These are phyloP conservation scores for Orchestes rusci DNA, from an alignment of 2,888 invertebrate genomes.

Conservation along the genomic window DNA sequence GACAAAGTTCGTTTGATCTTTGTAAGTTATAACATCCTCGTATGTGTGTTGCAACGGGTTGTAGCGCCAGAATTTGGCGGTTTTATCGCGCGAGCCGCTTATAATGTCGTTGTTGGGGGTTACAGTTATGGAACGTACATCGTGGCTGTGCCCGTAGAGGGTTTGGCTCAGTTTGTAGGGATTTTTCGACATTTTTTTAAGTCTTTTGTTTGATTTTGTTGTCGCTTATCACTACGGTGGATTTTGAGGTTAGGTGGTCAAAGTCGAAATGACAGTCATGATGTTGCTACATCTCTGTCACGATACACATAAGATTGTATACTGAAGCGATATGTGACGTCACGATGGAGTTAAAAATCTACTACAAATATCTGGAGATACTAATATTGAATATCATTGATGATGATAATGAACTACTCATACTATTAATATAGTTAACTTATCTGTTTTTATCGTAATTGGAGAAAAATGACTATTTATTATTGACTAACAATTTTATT, in stretches of 20 bases:
- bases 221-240: not conserved
- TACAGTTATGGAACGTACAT: slow-evolving; percentile 71
- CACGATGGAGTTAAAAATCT: too few relatives aligned
- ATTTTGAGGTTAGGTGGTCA: slow-evolving; percentile 1
- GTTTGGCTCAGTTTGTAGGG: slow-evolving; percentile 72
- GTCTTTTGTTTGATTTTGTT: not conserved
- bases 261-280: too few relatives aligned
- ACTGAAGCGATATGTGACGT: too few relatives aligned
- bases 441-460: too few relatives aligned
- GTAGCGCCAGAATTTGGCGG: slow-evolving; percentile 79
- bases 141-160: slow-evolving; percentile 73
- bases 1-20: slow-evolving; percentile 81
- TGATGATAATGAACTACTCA: too few relatives aligned
- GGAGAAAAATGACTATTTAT: too few relatives aligned
- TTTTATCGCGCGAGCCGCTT: slow-evolving; percentile 84
- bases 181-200: slow-evolving; percentile 27
- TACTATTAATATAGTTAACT: too few relatives aligned
- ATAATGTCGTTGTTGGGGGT: slow-evolving; percentile 65
- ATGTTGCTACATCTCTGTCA: too few relatives aligned
- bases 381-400: too few relatives aligned
- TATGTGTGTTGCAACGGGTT: slow-evolving; percentile 60
- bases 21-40: slow-evolving; percentile 58
- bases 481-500: too few relatives aligned
- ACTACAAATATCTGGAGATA: too few relatives aligned
- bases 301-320: too few relatives aligned